These are phyloP conservation scores for Ciona savignyi DNA, from an alignment of 23 tunicate species.

Conservation along the genomic window DNA sequence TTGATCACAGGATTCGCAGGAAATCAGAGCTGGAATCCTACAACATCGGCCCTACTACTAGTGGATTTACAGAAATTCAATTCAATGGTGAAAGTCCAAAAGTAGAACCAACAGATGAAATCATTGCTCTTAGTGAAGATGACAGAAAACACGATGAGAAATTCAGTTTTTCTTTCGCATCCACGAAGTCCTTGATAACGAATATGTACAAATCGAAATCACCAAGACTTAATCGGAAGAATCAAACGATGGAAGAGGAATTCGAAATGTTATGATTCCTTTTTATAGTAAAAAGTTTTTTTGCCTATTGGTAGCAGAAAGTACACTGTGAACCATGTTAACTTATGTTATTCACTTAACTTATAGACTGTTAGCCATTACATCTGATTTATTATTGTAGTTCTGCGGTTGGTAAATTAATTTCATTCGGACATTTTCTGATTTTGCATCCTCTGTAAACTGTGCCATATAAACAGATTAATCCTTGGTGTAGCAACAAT, in stretches of 20 bases:
- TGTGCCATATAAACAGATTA: no score
- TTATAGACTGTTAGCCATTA: no score
- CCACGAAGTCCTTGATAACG: not conserved
- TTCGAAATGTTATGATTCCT: conserved; percentile 44
- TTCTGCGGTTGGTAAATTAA: no score
- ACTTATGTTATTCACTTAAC: no score
- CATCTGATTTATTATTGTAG: no score
- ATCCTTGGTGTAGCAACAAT: no score
- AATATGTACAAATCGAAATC: not conserved
- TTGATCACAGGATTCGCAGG: conserved; percentile 23
- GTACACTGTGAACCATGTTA: no score
- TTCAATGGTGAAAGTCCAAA: not conserved
- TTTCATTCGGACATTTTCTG: no score
- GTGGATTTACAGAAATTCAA: conserved; percentile 3
- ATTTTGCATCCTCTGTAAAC: no score
- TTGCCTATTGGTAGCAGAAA: no score
- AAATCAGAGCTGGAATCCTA: conserved; percentile 7
- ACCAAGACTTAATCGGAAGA: not conserved
- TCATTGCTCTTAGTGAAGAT: not conserved
- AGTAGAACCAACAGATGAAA: not conserved
- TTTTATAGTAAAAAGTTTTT: no score
- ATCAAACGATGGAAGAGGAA: conserved; percentile 26
- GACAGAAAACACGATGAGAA: not conserved
- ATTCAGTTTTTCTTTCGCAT: not conserved
- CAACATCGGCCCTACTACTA: not conserved